phyloP scores from a whole-genome alignment of 2,888 invertebrate species.

The Deilephila elpenor region DNA sequence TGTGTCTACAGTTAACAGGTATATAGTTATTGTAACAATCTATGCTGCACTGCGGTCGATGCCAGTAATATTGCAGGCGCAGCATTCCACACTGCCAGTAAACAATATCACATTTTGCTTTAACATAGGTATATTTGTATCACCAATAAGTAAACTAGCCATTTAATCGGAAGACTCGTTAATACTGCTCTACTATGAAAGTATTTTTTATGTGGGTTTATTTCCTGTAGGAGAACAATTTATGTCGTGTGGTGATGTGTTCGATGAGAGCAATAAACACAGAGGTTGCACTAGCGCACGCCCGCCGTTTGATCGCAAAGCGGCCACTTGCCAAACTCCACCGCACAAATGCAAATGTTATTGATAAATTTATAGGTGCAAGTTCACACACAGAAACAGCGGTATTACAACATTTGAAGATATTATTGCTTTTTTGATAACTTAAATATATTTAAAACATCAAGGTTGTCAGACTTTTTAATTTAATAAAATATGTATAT shows the following conservation, averaged over 20 bases:
- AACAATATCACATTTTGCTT: neutral
- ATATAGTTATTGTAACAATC: neutral
- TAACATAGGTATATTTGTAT: neutral
- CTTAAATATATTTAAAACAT: no score
- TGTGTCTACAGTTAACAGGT: neutral
- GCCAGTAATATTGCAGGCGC: neutral
- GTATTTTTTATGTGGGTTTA: neutral
- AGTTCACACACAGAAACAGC: constrained; percentile 1
- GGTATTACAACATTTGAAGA: constrained; percentile 7
- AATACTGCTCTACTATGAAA: no score
- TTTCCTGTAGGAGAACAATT: neutral
- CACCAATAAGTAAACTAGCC: neutral
- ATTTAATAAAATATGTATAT: no score
- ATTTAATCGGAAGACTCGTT: neutral
- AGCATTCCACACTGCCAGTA: neutral
- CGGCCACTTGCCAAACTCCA: constrained; percentile 52
- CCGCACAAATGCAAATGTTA: constrained; percentile 38
- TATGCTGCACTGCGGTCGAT: neutral
- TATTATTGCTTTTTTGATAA: constrained; percentile 1
- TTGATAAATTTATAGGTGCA: constrained; percentile 36
- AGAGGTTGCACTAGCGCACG: constrained; percentile 54
- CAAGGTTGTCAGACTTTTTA: neutral
- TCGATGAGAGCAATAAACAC: constrained; percentile 34
- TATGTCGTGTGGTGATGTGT: constrained; percentile 20
- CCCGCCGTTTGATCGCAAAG: constrained; percentile 44